Base-by-base conservation (phyloP, 2,113 vertebrate species). In the Onychorhynchus coronatus region DNA sequence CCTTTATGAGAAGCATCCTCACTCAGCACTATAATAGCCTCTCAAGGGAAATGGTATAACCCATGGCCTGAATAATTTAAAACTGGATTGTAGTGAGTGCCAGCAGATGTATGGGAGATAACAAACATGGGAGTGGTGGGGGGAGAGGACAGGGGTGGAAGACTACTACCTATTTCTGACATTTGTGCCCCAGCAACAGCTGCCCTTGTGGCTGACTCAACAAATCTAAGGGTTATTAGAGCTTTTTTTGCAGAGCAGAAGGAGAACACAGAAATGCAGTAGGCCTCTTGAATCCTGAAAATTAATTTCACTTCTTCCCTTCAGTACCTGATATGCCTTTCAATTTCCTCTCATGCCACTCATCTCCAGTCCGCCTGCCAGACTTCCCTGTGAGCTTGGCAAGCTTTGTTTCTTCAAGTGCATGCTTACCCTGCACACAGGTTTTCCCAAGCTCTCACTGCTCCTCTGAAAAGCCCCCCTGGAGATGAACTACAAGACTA, bases 381-480 rank as follows among this genome's bases (percentile, higher is more conserved):
- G 81, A 52, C n/a, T 88, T 56, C 55, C 58, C 88, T 7, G 33
- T 12, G 55, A 96, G 76, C 35, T 84, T 96, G 86, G 83, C 77
- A 96, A 91, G 47, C 72, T 76, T 93, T 93, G 28, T 93, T 97
- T 93, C 89, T 86, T 93, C 86, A 94, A 91, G 95, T 73, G 59
- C 59, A 59, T 76, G 31, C 91, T 84, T 93, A 72, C 92, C 91
- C 88, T 73, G 46, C 70, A 56, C 46, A 23, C 62, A 67, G 56
- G 53, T 93, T 97, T 98, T 97, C 96, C 88, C 96, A 96, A 97
- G 85, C 80, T 95, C 93, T 92, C 68, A 35, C 80, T 90, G 88
- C 66, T 88, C 71, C 81, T 82, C 10, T 94, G 97, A 95, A 97
- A 97, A 93, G 94, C 59, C 79, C 83, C 88, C 95, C 92, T 91